Evolutionary conservation across 2,888 invertebrate genomes (phyloP).

Genomic region (Osmoderma eremita): DNA sequence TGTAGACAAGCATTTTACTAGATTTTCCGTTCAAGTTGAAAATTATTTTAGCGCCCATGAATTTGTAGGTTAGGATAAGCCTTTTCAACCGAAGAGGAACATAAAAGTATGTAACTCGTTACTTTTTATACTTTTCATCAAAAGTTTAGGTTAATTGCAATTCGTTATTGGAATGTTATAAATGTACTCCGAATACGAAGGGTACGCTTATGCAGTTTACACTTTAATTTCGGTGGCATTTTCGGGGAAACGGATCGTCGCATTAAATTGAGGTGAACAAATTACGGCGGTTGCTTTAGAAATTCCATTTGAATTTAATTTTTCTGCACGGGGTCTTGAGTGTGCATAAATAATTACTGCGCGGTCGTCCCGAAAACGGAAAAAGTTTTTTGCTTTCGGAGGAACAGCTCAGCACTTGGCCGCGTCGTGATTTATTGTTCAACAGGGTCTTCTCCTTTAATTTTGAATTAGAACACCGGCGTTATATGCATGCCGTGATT

Average conservation of each 20-base stretch:
- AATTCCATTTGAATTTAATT: slow-evolving; percentile 36
- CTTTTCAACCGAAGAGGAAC: too few relatives aligned
- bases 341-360: slow-evolving; percentile 34
- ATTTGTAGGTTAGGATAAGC: too few relatives aligned
- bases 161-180: not conserved
- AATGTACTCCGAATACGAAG: not conserved
- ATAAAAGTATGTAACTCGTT: too few relatives aligned
- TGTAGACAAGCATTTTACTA: too few relatives aligned
- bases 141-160: slow-evolving; percentile 6
- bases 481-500: too few relatives aligned
- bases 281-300: slow-evolving; percentile 22
- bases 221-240: slow-evolving; percentile 28
- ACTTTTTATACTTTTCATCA: too few relatives aligned
- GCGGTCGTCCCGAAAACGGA: slow-evolving; percentile 24
- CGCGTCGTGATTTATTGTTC: slow-evolving; percentile 25
- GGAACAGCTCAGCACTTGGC: slow-evolving; percentile 18
- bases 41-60: too few relatives aligned
- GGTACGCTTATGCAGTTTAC: slow-evolving; percentile 7
- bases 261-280: slow-evolving; percentile 36
- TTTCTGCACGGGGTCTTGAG: slow-evolving; percentile 24
- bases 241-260: slow-evolving; percentile 20
- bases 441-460: slow-evolving; percentile 26
- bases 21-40: too few relatives aligned
- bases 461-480: not conserved
- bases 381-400: slow-evolving; percentile 27